Evolutionary conservation across 2,797 vertebrate species (phyloP).

Genomic region (Ataeniobius toweri): DNA sequence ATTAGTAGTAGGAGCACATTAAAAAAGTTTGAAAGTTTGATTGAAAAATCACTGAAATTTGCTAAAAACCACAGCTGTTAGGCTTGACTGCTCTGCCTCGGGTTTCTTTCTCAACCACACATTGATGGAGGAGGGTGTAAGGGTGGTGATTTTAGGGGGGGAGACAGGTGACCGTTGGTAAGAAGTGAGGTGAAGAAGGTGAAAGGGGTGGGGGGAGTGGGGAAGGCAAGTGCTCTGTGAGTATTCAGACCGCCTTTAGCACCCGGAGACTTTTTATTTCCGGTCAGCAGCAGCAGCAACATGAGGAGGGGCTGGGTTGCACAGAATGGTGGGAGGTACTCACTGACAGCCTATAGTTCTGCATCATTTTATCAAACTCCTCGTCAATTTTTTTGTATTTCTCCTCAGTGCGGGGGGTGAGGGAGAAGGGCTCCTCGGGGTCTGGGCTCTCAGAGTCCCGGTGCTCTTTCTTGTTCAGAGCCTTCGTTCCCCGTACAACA

Average conservation of each 20-base stretch:
- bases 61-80: not conserved
- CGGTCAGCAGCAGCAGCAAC: slow-evolving; percentile 55
- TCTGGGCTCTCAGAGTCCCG: slow-evolving; percentile 97
- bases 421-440: slow-evolving; percentile 94
- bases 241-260: slow-evolving; percentile 67
- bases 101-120: slow-evolving; percentile 36
- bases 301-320: slow-evolving; percentile 50
- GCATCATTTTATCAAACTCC: slow-evolving; percentile 99
- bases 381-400: slow-evolving; percentile 99
- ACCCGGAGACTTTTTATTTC: slow-evolving; percentile 47
- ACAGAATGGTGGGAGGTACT: slow-evolving; percentile 82
- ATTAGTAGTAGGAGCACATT: no score
- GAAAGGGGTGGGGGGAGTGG: slow-evolving; percentile 34
- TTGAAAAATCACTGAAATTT: not conserved
- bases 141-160: slow-evolving; percentile 57
- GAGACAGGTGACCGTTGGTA: slow-evolving; percentile 44
- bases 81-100: not conserved
- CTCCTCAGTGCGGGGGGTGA: slow-evolving; percentile 98
- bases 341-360: slow-evolving; percentile 99
- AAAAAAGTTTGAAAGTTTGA: not conserved
- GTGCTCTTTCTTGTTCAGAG: slow-evolving; percentile 99
- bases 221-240: slow-evolving; percentile 76
- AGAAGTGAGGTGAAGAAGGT: slow-evolving; percentile 56
- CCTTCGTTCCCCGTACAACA: slow-evolving; percentile 81
- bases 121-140: slow-evolving; percentile 31